Conservation (phyloP, 2,113 vertebrate genomes). For the Pithys albifrons region DNA sequence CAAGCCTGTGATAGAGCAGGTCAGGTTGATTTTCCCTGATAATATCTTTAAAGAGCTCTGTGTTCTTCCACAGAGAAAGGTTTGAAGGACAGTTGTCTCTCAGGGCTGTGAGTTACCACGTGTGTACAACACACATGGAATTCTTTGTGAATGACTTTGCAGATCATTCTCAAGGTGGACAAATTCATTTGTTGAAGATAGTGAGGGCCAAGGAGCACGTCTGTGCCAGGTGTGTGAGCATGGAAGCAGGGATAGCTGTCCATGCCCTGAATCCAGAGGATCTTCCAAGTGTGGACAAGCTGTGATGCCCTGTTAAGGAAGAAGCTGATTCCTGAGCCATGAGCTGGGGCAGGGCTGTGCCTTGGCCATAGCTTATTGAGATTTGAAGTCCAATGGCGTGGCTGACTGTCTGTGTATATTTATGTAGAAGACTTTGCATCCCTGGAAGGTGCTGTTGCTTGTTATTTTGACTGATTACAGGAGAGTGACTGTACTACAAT, state of each 20-base stretch:
- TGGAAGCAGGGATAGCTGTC: background rate
- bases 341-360: background rate
- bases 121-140: rapidly evolving
- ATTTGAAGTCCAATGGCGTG: slow-evolving; percentile 30
- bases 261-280: background rate
- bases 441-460: slow-evolving; percentile 73
- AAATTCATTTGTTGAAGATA: rapidly evolving
- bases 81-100: background rate
- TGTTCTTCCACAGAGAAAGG: background rate
- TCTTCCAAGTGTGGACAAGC: background rate
- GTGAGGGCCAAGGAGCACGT: background rate
- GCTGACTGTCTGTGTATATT: slow-evolving; percentile 63
- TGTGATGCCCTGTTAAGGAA: background rate
- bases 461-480: slow-evolving; percentile 80
- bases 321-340: background rate
- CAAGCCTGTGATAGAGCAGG: rapidly evolving
- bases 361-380: slow-evolving; percentile 28
- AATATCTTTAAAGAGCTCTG: background rate
- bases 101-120: rapidly evolving
- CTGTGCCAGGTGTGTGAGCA: background rate
- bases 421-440: slow-evolving; percentile 56
- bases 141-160: background rate
- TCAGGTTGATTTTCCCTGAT: background rate
- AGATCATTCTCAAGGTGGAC: background rate
- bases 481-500: slow-evolving; percentile 65